A percentile compares a stretch with the other conserved stretches of the same genome.
Evolutionary conservation across 2,113 vertebrate species (phyloP).

Genomic region (Narcine bancroftii): DNA sequence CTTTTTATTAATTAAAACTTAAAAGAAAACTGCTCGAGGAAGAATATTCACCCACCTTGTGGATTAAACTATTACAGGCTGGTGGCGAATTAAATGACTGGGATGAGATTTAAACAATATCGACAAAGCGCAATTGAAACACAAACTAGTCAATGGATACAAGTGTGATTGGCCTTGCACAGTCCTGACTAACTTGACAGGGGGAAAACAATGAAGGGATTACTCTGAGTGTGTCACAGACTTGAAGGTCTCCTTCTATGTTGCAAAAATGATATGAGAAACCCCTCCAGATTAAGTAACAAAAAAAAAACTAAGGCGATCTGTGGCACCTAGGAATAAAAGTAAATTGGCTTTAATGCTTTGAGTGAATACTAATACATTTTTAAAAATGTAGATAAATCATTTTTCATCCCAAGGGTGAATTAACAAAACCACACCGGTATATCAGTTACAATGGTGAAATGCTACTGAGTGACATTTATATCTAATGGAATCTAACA

Average conservation of each 20-base stretch:
- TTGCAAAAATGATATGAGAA: background rate
- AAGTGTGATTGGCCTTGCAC: background rate
- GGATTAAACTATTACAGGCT: background rate
- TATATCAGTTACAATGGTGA: background rate
- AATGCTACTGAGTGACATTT: conserved; percentile 15
- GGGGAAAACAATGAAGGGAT: no score
- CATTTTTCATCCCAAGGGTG: background rate
- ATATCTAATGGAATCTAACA: background rate
- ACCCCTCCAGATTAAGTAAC: background rate
- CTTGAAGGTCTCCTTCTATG: no score
- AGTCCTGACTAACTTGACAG: background rate
- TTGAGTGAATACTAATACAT: no score
- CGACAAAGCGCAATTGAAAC: background rate
- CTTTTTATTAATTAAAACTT: background rate
- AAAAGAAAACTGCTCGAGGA: background rate
- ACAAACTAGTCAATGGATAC: background rate
- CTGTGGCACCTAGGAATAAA: background rate
- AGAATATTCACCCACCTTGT: background rate
- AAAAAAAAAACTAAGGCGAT: background rate
- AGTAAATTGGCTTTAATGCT: background rate
- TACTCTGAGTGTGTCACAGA: no score
- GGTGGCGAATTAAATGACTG: background rate
- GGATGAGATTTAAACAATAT: background rate
- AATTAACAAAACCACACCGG: background rate
- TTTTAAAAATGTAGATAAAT: background rate